Base-by-base conservation (phyloP, 2,888 invertebrate species). In the Meandrusa payeni region DNA sequence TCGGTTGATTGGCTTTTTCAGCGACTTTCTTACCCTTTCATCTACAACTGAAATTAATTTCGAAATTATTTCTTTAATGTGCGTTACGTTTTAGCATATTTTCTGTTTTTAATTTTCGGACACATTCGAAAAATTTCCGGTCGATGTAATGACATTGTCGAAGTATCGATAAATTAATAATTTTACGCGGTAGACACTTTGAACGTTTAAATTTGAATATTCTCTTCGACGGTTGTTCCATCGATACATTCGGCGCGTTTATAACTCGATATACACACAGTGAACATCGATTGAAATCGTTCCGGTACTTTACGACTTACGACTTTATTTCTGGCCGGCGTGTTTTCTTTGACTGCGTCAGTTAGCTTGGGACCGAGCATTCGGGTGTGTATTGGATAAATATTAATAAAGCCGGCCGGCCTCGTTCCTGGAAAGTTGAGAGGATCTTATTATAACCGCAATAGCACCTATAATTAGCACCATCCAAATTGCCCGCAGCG, bases 361-460 rank as follows among this genome's bases (percentile, higher is more conserved):
- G 83, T 82, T 80, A 78, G 79, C 61, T 77, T 77, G 76, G 73
- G 74, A 79, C 78, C 65, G 73, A 62, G 63, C 62, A 65, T 64
- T 73, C 75, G 76, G 68, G 65, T 66, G 76, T 75, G 80, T 86
- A 86, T 86, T 78, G 87, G 81, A 86, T 85, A 85, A 86, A 86
- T 87, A 86, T 86, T 87, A 87, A 87, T 87, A 87, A 86, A 86
- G 74, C 83, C 66, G 69, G 64, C 77, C n/a, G 85, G 83, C 87
- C 87, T 82, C 86, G 79, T 78, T 87, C 86, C 87, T 82, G 78
- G 80, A 86, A 86, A 87, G 83, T 81, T 76, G 76, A 76, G 82
- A 80, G 76, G 77, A 85, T 87, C 87, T 87, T 87, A 87, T 86
- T 85, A 83, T 87, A 87, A 87, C 86, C 86, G 87, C 86, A 85